Percentiles rank a stretch among this genome's conserved stretches.
Evolutionary conservation across 2,113 vertebrate species (phyloP).

Genomic region (Alaudala cheleensis): DNA sequence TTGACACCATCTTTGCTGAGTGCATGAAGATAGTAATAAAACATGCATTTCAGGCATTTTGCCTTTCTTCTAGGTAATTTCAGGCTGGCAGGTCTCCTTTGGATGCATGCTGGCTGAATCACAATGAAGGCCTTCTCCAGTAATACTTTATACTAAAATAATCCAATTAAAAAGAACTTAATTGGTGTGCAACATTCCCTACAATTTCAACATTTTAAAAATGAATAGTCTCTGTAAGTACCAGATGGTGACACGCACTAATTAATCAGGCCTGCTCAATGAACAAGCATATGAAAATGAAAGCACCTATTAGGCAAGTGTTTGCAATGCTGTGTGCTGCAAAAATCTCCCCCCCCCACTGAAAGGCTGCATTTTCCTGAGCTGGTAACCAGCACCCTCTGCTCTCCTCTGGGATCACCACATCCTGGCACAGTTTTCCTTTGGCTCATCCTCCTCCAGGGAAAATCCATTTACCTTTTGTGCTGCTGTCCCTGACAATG

Average conservation of each 20-base stretch:
- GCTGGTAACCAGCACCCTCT: not conserved
- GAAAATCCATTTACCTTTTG: not conserved
- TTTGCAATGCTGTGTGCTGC: slow-evolving; percentile 33
- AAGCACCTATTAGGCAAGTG: slow-evolving; percentile 73
- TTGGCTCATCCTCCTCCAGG: not conserved
- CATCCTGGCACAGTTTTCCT: not conserved
- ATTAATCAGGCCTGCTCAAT: slow-evolving; percentile 78
- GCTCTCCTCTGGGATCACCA: slow-evolving; percentile 5
- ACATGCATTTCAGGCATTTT: slow-evolving; percentile 39
- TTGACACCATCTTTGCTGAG: not conserved
- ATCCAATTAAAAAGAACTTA: slow-evolving; percentile 80
- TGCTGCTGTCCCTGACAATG: not conserved
- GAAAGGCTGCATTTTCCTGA: not conserved
- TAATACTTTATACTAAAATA: slow-evolving; percentile 75
- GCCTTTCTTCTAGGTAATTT: slow-evolving; percentile 71
- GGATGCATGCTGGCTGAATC: slow-evolving; percentile 64
- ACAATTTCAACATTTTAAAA: slow-evolving; percentile 81
- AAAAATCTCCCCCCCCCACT: slow-evolving; percentile 6
- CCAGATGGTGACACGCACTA: slow-evolving; percentile 79
- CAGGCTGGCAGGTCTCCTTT: slow-evolving; percentile 62
- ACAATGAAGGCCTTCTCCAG: slow-evolving; percentile 73
- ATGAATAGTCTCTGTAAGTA: slow-evolving; percentile 78
- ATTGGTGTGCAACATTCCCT: slow-evolving; percentile 79
- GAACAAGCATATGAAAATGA: slow-evolving; percentile 75
- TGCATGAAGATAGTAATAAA: slow-evolving; percentile 4